Evolutionary conservation across 2,888 invertebrate genomes (phyloP).

Genomic region (Helicoverpa assulta): DNA sequence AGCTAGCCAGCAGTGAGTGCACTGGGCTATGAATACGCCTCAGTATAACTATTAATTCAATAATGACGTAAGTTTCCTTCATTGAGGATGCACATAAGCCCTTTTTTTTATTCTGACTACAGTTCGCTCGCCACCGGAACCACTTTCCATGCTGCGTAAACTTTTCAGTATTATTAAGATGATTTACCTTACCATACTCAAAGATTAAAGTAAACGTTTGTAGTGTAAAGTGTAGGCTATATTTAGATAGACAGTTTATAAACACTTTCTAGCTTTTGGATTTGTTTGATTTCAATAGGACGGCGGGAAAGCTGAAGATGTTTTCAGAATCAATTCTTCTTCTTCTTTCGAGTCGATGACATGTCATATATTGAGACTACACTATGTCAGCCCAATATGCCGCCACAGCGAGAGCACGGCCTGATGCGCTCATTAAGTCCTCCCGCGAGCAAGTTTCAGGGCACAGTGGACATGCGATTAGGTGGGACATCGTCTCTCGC

Average conservation of each 20-base stretch:
- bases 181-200: conserved; percentile 36
- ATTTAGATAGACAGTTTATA: conserved; percentile 22
- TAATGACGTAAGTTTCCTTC: no score
- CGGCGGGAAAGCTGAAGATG: neutral
- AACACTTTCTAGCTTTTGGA: conserved; percentile 1
- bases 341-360: no score
- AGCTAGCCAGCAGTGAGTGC: conserved; percentile 5
- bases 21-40: conserved; percentile 16
- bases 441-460: no score
- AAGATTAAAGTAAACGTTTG: conserved; percentile 54
- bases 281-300: neutral
- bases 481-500: no score
- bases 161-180: conserved; percentile 62
- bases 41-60: neutral
- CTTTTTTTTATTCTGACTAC: neutral
- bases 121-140: conserved; percentile 59
- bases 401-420: no score
- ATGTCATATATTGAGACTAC: no score
- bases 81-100: no score
- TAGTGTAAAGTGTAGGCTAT: conserved; percentile 11
- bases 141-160: conserved; percentile 65
- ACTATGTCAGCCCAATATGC: no score
- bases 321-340: neutral
- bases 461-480: no score
- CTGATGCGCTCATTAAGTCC: no score